A percentile compares a stretch with the other conserved stretches of the same genome.
Conservation (phyloP, 2,113 vertebrate genomes). For the Pycnonotus jocosus region DNA sequence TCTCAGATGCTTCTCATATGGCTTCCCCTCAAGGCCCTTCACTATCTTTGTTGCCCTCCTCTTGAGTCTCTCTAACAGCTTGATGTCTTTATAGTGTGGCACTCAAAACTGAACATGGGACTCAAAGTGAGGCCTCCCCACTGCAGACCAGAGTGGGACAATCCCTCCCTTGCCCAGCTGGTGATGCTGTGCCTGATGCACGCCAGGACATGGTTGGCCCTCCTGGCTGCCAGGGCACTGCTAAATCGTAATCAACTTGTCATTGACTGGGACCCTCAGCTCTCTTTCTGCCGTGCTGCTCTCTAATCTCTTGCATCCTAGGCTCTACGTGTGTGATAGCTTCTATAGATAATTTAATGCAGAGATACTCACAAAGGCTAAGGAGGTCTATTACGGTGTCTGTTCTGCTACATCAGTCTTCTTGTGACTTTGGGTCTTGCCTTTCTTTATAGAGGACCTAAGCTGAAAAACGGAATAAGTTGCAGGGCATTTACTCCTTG, state of each 20-base stretch:
- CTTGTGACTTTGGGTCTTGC: background rate
- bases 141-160: background rate
- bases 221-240: background rate
- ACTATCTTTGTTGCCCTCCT: background rate
- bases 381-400: background rate
- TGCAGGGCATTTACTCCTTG: background rate
- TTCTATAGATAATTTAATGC: background rate
- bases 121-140: rapidly evolving
- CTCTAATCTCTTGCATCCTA: background rate
- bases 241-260: background rate
- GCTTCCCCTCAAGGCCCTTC: background rate
- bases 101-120: background rate
- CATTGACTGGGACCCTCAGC: rapidly evolving
- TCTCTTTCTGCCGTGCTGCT: background rate
- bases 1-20: rapidly evolving
- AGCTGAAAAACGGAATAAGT: background rate
- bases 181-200: background rate
- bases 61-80: background rate
- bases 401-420: background rate
- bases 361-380: background rate
- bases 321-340: background rate
- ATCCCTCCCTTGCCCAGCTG: rapidly evolving
- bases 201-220: rapidly evolving
- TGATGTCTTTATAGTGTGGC: background rate
- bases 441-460: background rate